phyloP scores from a whole-genome alignment of 2,888 invertebrate genomes.

The Trichacis sp. region DNA sequence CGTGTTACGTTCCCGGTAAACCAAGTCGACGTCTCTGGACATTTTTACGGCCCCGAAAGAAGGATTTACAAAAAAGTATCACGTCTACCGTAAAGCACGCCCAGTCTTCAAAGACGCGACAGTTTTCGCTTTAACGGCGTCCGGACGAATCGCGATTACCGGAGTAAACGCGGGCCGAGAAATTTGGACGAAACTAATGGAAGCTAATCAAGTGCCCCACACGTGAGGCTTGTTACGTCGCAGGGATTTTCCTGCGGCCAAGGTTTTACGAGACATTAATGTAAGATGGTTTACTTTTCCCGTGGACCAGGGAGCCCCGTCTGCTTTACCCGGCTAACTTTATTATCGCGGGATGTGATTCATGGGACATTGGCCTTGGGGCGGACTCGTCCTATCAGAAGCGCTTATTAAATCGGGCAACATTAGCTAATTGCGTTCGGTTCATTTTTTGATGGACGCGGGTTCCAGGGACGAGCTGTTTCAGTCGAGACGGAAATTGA shows the following conservation, averaged over 20 bases:
- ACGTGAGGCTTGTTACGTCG: constrained; percentile 32
- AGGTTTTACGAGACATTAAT: constrained; percentile 50
- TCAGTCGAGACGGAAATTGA: no score
- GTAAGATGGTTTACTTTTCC: constrained; percentile 41
- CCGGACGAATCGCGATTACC: constrained; percentile 26
- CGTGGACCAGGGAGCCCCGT: constrained; percentile 42
- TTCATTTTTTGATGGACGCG: constrained; percentile 18
- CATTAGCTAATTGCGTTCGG: constrained; percentile 36
- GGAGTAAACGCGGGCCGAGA: constrained; percentile 28
- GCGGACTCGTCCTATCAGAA: constrained; percentile 35
- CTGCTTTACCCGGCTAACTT: constrained; percentile 44
- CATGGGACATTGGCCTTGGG: constrained; percentile 41
- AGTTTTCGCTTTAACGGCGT: constrained; percentile 38
- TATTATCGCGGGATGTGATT: constrained; percentile 44
- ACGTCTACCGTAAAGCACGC: constrained; percentile 20
- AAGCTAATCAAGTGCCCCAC: constrained; percentile 37
- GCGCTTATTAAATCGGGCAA: constrained; percentile 32
- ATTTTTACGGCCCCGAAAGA: neutral
- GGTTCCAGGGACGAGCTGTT: constrained; percentile 11
- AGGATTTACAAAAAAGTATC: neutral
- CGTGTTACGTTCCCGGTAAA: no score
- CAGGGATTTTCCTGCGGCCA: constrained; percentile 36
- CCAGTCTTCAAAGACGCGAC: constrained; percentile 19
- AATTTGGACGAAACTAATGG: constrained; percentile 32
- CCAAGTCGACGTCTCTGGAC: no score